phyloP scores from a whole-genome alignment of 2,888 invertebrate species.

The Tenthredo distinguenda region DNA sequence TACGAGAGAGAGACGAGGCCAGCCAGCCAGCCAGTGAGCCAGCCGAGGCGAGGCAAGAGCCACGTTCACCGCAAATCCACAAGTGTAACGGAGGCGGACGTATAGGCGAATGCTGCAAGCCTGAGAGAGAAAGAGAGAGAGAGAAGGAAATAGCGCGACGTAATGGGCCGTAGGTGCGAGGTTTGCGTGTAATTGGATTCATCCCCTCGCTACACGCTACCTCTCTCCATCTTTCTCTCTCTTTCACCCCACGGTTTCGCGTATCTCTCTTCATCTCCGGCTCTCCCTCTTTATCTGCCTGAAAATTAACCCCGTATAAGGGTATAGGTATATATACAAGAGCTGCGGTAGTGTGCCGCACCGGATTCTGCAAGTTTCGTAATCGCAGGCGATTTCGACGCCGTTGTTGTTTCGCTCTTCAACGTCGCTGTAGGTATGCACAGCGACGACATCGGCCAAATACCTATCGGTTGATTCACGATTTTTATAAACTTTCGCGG shows the following conservation, averaged over 20 bases:
- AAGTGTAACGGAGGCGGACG: conserved; percentile 47
- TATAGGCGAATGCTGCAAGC: conserved; percentile 48
- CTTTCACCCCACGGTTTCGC: conserved; percentile 10
- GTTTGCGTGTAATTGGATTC: conserved; percentile 75
- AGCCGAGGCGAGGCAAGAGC: conserved; percentile 31
- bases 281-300: conserved; percentile 30
- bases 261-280: conserved; percentile 53
- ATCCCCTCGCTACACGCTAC: conserved; percentile 65
- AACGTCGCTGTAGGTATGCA: not conserved
- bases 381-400: conserved; percentile 37
- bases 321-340: not conserved
- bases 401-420: conserved; percentile 2
- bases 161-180: conserved; percentile 73
- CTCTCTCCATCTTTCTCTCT: conserved; percentile 54
- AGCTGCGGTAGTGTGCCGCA: not conserved
- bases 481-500: not conserved
- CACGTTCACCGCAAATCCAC: conserved; percentile 51
- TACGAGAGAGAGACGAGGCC: not conserved
- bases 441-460: not conserved
- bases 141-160: conserved; percentile 55
- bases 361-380: conserved; percentile 31
- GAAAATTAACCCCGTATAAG: conserved; percentile 48
- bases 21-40: conserved; percentile 3
- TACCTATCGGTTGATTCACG: not conserved
- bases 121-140: conserved; percentile 43